phyloP scores from a whole-genome alignment of 2,797 vertebrate species.

The Spinibarbus caldwelli region DNA sequence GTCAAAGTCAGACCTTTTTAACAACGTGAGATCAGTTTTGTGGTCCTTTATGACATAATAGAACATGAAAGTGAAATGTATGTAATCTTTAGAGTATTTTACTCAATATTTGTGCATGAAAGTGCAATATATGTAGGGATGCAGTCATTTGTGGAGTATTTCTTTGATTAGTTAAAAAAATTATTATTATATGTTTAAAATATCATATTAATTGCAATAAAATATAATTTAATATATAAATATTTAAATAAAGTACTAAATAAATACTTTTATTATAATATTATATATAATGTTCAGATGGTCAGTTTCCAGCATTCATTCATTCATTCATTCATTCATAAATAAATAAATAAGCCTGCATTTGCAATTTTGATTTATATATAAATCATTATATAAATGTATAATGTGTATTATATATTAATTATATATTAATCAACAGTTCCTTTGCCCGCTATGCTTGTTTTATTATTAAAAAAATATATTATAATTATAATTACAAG shows the following conservation, averaged over 20 bases:
- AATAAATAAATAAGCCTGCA: neutral
- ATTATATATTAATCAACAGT: neutral
- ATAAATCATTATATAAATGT: neutral
- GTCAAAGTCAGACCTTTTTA: slow-evolving; percentile 9
- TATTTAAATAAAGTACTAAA: neutral
- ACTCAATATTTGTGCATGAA: neutral
- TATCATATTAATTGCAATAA: neutral
- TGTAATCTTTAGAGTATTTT: neutral
- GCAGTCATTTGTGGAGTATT: neutral
- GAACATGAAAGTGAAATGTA: neutral
- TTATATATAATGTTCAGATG: no score
- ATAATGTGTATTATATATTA: neutral
- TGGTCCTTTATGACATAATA: neutral
- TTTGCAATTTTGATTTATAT: neutral
- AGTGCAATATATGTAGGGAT: neutral
- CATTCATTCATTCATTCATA: no score
- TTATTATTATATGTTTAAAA: neutral
- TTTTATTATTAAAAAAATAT: neutral
- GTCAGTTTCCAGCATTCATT: no score
- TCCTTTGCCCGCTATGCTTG: neutral
- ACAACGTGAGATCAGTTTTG: neutral
- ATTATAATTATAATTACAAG: neutral
- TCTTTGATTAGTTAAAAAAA: neutral
- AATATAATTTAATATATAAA: neutral
- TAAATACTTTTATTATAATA: no score